phyloP scores from a whole-genome alignment of 2,113 vertebrate genomes.

The Thalassoma bifasciatum region DNA sequence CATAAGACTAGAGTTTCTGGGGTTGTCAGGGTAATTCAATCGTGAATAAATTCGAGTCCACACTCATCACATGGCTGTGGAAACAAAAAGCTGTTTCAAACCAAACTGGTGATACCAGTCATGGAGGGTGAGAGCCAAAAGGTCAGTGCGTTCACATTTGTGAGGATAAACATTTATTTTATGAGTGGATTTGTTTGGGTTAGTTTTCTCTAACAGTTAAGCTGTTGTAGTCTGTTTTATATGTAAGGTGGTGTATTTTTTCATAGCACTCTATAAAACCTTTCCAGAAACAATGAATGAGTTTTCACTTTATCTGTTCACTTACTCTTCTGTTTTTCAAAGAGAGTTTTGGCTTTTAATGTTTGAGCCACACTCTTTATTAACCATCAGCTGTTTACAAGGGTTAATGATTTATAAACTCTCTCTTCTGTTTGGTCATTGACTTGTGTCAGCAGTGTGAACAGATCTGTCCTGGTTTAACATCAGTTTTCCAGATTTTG shows the following conservation, averaged over 20 bases:
- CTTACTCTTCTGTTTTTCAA: not conserved
- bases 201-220: not conserved
- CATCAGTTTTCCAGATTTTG: too few species aligned
- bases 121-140: constrained; percentile 9
- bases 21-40: constrained; percentile 42
- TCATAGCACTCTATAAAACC: not conserved
- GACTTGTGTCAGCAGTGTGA: not conserved
- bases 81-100: constrained; percentile 18
- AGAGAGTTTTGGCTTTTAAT: constrained; percentile 42
- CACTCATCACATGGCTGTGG: constrained; percentile 19
- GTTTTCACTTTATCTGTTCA: not conserved
- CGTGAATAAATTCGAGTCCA: constrained; percentile 34
- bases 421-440: not conserved
- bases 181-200: constrained; percentile 42
- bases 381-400: constrained; percentile 12
- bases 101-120: not conserved
- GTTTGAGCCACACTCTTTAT: constrained; percentile 30
- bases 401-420: constrained; percentile 64
- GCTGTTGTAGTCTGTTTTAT: not conserved
- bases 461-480: too few species aligned
- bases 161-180: constrained; percentile 57
- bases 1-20: not conserved
- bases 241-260: not conserved
- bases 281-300: not conserved
- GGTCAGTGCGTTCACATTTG: constrained; percentile 21